phyloP scores from a whole-genome alignment of 2,888 invertebrate species.

The Empis stercorea region DNA sequence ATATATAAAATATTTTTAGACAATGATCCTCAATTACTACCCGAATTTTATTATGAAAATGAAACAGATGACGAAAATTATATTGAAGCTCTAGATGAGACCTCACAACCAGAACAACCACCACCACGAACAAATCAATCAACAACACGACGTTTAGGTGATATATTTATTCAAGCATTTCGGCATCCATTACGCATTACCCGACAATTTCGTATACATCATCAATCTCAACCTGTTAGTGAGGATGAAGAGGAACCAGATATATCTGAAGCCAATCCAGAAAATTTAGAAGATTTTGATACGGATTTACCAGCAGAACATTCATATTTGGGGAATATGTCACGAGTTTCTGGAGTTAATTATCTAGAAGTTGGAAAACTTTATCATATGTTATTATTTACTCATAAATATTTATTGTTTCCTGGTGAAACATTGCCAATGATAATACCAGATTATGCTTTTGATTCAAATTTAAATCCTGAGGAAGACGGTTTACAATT shows the following conservation, averaged over 20 bases:
- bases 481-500: slow-evolving; percentile 29
- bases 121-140: no score
- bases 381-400: slow-evolving; percentile 44
- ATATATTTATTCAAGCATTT: slow-evolving; percentile 2
- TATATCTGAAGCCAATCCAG: slow-evolving; percentile 1
- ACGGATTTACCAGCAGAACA: slow-evolving; percentile 43
- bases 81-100: background rate
- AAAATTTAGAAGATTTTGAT: slow-evolving; percentile 33
- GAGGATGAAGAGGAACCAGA: slow-evolving; percentile 6
- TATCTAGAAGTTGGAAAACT: slow-evolving; percentile 44
- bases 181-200: slow-evolving; percentile 6
- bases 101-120: no score
- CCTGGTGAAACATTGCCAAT: slow-evolving; percentile 73
- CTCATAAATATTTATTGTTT: slow-evolving; percentile 50
- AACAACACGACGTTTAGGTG: background rate
- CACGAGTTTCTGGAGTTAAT: slow-evolving; percentile 50
- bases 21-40: no score
- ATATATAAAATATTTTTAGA: no score
- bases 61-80: slow-evolving; percentile 3
- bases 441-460: slow-evolving; percentile 39
- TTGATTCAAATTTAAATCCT: slow-evolving; percentile 23
- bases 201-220: background rate
- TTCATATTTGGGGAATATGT: slow-evolving; percentile 38
- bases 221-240: background rate
- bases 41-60: background rate